phyloP scores from a whole-genome alignment of 92 coral and sea anemone species.

The Epizoanthus ramosus region DNA sequence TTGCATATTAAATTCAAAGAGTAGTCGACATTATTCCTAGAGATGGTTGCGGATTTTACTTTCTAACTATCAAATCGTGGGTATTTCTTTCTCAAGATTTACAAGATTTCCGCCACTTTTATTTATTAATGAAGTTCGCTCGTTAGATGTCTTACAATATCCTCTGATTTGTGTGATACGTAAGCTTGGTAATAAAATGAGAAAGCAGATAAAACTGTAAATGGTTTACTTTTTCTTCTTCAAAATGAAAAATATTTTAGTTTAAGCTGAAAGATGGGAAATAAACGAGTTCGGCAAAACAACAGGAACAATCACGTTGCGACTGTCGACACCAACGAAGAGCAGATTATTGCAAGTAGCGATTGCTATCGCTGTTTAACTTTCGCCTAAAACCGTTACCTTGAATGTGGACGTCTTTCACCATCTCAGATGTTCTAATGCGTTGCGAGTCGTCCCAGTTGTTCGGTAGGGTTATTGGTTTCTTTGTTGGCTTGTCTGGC shows the following conservation, averaged over 20 bases:
- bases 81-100: slow-evolving; percentile 8
- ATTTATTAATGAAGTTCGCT: slow-evolving; percentile 44
- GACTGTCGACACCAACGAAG: slow-evolving; percentile 16
- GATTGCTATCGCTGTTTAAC: slow-evolving; percentile 10
- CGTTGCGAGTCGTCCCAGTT: slow-evolving; percentile 24
- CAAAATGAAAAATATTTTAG: slow-evolving; percentile 26
- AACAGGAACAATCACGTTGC: slow-evolving; percentile 29
- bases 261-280: slow-evolving; percentile 33
- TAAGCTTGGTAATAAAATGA: slow-evolving; percentile 2
- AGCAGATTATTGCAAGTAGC: slow-evolving; percentile 21
- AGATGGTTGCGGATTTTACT: slow-evolving; percentile 14
- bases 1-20: slow-evolving; percentile 50
- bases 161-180: slow-evolving; percentile 27
- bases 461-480: slow-evolving; percentile 2
- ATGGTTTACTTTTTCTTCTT: slow-evolving; percentile 24
- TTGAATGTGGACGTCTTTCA: slow-evolving; percentile 3
- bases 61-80: not conserved
- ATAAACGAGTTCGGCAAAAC: slow-evolving; percentile 22
- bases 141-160: slow-evolving; percentile 16
- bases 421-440: slow-evolving; percentile 5
- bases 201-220: not conserved
- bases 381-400: slow-evolving; percentile 36
- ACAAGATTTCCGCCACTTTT: slow-evolving; percentile 40
- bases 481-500: slow-evolving; percentile 68
- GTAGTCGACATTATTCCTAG: not conserved